Evolutionary conservation across 1,140 invertebrate genomes (phyloP), one percentile per base, ranked within the genome.

Genomic region (Lethrus apterus): DNA sequence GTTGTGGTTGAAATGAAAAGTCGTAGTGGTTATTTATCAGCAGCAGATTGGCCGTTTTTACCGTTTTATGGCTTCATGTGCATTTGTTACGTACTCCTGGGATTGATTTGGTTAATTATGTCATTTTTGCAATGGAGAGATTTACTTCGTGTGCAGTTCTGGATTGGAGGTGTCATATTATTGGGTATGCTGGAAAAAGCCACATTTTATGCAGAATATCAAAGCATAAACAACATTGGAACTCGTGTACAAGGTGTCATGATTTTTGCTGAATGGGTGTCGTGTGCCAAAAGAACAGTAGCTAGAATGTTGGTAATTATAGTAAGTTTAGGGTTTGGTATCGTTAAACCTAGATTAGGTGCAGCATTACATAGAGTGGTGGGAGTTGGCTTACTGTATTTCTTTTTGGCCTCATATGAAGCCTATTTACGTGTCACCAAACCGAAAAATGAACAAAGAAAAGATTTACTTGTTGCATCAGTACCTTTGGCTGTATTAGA

Each of bases 241-340:
- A 57, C 71, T 31, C 77, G 83, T 26, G 76, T 83, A 2, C 69
- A 74, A 40, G 78, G 78, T 24, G 79, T 81, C 1, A 75, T 90
- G 45, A 64, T 89, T 13, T 77, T 86, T 54, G 92, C 91, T 2
- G 92, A 96, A 71, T 75, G 93, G 63, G 77, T 94, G 5, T 93
- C 89, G 0, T 89, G 85, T 62, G 79, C 84, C 1, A 97, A 96
- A 70, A 68, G 91, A 46, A 89, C 90, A 1, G 70, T 96, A 33
- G 88, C 93, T 2, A 73, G 93, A 51, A 93, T 95, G 81, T 69
- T 97, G 11, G 88, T 97, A 35, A 86, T 97, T 19, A 93, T 95
- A 46, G 91, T 94, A 42, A 90, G 88, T 52, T 71, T 95, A 32
- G 93, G 93, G 30, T 96, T 93, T 74, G 93, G 93, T 21, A 93